phyloP scores from a whole-genome alignment of 2,113 vertebrate genomes.

The Carettochelys insculpta region DNA sequence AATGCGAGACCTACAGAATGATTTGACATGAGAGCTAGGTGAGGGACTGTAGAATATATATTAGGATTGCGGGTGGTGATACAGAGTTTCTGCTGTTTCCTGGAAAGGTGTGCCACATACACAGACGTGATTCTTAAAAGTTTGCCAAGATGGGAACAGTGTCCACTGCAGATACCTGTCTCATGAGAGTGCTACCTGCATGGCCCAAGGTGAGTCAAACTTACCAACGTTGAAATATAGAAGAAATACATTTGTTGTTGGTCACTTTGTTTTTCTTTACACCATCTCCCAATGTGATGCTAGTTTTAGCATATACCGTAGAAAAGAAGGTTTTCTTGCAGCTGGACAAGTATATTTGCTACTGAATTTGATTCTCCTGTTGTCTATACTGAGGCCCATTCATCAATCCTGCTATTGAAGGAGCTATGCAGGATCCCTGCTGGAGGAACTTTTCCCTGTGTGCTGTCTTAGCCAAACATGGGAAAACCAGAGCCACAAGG shows the following conservation, averaged over 20 bases:
- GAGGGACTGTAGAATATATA: accelerated
- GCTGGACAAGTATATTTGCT: accelerated
- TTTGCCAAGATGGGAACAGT: accelerated
- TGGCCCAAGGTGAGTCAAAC: neutral
- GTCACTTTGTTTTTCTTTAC: neutral
- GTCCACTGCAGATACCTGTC: neutral
- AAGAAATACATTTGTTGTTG: accelerated
- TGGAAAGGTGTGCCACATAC: accelerated
- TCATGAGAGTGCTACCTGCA: accelerated
- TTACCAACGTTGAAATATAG: no score
- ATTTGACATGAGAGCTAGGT: neutral
- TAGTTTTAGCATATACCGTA: accelerated
- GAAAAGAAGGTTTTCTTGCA: neutral
- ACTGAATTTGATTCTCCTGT: accelerated
- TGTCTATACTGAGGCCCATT: accelerated
- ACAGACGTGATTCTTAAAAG: accelerated
- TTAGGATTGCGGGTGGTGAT: neutral
- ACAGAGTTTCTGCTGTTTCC: neutral
- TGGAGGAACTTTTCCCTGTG: neutral
- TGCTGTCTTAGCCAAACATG: neutral
- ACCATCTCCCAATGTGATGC: accelerated
- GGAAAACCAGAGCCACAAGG: neutral
- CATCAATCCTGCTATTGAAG: accelerated
- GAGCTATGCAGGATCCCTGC: neutral
- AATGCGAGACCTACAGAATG: accelerated